Evolutionary conservation across 1,140 invertebrate species (phyloP), one percentile per base, ranked within the genome.

Genomic region (Drosophila punjabiensis): DNA sequence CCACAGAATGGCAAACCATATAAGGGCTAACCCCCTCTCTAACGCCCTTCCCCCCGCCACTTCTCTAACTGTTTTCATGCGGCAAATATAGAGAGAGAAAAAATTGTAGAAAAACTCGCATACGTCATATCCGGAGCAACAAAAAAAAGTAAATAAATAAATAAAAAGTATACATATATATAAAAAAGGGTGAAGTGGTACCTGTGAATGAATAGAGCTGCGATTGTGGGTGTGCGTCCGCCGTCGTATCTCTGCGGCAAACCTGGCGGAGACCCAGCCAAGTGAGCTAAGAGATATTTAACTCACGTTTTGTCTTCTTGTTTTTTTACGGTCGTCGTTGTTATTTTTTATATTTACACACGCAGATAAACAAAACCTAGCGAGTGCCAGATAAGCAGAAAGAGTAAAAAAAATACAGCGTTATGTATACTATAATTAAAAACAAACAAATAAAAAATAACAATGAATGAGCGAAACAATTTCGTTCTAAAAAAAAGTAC

Each of bases 281-380:
- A 67, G 68, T 71, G 47, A 76, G 64, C 74, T 62, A 78, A 78
- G 61, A 78, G 76, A 78, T 78, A 78, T 78, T 78, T 78, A 78
- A 63, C 76, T 78, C 75, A 78, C 76, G 76, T 78, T 78, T 78
- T 78, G 33, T 58, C 48, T 41, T 45, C 13, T 48, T 24, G 24
- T 48, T 78, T 76, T 76, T 68, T 66, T 39, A 50, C 45, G 35
- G n/a, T 32, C 18, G 39, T 48, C 61, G 48, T 55, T 76, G 16
- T 53, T 64, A n/a, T 39, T 20, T 68, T 65, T 66, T 69, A 39
- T 76, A 65, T 63, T 65, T 74, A 76, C 74, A 59, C 70, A 55
- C 74, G 47, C 41, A 66, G 48, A 78, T 66, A 78, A 78, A 78
- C 75, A 60, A 78, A 78, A 8, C 37, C 41, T 20, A 68, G 35